Base-by-base conservation (phyloP, 2,797 vertebrate species). In the Oreochromis mossambicus region DNA sequence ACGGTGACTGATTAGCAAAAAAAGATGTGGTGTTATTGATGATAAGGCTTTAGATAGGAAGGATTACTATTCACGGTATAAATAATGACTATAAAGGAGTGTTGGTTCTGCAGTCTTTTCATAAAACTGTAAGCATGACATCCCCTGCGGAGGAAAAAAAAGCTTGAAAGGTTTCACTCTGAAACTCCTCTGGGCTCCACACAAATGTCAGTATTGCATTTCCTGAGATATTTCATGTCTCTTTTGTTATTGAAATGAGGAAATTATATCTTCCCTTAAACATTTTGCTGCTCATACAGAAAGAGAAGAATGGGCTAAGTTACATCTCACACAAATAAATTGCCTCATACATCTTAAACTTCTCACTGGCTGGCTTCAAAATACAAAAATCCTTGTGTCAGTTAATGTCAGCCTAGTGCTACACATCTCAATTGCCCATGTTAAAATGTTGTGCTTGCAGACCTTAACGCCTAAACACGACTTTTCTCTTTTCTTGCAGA, bases 401-500 rank as follows among this genome's bases (percentile, higher is more conserved):
- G 46, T 50, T 75, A 19, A 48, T 32, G 9, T 73, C 68, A 75
- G 24, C 17, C 17, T 32, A 50, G 4, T 50, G 46, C 17, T 75
- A 32, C 43, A 6, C 46, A 50, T 24, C 46, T 32, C 38, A 8
- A 5, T 29, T 73, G 41, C 26, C 10, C 26, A 1, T 3, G 15
- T 50, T 75, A 12, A 50, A 19, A 19, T n/a, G 8, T 5, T 50
- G 70, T 29, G 46, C 46, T 32, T 75, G 26, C 0, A 48, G 29
- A 80, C 11, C 24, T 76, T 4, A 80, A 81, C 80, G 6, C 50
- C 68, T 86, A 24, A 85, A 80, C 75, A 52, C 5, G 8, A 29
- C 78, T 48, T 84, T 91, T 58, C 90, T 68, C 54, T 95, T 94
- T 92, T 89, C 66, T 97, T 97, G 76, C 96, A 98, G 98, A 98